Evolutionary conservation across 2,797 vertebrate genomes (phyloP).

Genomic region (Enteromius thamalakanensis): DNA sequence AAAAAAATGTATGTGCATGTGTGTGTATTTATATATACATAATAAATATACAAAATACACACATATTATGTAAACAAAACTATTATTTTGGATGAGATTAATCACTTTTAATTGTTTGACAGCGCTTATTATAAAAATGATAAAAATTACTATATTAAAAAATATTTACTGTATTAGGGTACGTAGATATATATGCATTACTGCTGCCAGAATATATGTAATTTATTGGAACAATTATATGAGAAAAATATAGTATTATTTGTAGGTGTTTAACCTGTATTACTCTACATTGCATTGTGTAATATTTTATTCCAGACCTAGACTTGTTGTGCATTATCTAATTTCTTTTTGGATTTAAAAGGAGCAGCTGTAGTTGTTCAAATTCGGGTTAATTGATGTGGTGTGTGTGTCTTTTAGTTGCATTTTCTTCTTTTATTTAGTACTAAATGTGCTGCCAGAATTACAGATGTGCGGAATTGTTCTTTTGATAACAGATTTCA

Average conservation of each 20-base stretch:
- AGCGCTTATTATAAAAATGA: too few species aligned
- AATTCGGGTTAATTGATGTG: neutral
- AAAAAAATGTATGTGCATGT: neutral
- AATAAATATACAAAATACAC: too few species aligned
- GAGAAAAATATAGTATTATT: too few species aligned
- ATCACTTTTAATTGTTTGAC: too few species aligned
- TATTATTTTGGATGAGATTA: too few species aligned
- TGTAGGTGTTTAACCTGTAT: neutral
- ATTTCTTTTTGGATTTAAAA: neutral
- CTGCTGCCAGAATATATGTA: too few species aligned
- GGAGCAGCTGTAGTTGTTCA: neutral
- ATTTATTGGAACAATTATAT: neutral
- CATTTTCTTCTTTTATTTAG: conserved; percentile 12
- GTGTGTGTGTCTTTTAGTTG: neutral
- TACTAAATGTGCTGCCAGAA: conserved; percentile 25
- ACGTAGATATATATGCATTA: too few species aligned
- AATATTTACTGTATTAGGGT: too few species aligned
- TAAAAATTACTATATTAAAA: too few species aligned
- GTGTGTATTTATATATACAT: neutral
- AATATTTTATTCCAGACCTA: neutral
- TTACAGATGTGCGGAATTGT: conserved; percentile 14
- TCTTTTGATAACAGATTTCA: conserved; percentile 20
- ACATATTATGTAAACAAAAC: too few species aligned
- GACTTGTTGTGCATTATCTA: neutral
- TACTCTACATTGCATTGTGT: neutral